Conservation (phyloP, 1,140 invertebrate species). For the Papilio aristodemus region DNA sequence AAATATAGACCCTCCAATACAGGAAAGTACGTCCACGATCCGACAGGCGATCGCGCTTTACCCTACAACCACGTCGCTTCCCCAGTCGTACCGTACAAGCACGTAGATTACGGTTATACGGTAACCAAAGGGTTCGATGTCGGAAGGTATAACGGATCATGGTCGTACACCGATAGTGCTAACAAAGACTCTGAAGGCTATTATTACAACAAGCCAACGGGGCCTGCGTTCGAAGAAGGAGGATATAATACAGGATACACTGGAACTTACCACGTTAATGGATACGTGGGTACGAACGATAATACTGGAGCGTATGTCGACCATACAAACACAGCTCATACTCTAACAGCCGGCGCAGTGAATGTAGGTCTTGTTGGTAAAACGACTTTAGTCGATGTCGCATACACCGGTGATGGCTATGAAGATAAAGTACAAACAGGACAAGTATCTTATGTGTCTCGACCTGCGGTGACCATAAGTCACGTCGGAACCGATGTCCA, state of each 20-base stretch:
- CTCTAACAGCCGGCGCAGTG: slow-evolving; percentile 73
- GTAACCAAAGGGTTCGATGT: slow-evolving; percentile 42
- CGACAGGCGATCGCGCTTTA: slow-evolving; percentile 68
- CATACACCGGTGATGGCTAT: slow-evolving; percentile 47
- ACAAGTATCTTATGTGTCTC: slow-evolving; percentile 50
- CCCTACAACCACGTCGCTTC: slow-evolving; percentile 64
- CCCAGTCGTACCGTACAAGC: slow-evolving; percentile 56
- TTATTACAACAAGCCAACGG: slow-evolving; percentile 44
- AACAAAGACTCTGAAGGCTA: slow-evolving; percentile 42
- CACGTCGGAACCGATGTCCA: slow-evolving; percentile 58
- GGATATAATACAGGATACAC: slow-evolving; percentile 53
- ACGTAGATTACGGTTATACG: slow-evolving; percentile 53
- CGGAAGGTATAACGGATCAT: slow-evolving; percentile 43
- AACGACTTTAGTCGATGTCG: slow-evolving; percentile 70
- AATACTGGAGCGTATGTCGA: slow-evolving; percentile 55
- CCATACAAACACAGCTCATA: slow-evolving; percentile 66
- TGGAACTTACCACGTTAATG: slow-evolving; percentile 48
- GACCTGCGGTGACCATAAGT: slow-evolving; percentile 63
- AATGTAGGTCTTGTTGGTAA: slow-evolving; percentile 78
- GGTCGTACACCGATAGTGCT: slow-evolving; percentile 35
- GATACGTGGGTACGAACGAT: slow-evolving; percentile 57
- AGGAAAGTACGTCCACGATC: slow-evolving; percentile 68
- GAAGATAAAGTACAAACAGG: slow-evolving; percentile 41
- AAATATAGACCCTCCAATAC: slow-evolving; percentile 45
- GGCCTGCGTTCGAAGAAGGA: slow-evolving; percentile 24